phyloP scores from a whole-genome alignment of 2,113 vertebrate genomes.

The Bos javanicus region DNA sequence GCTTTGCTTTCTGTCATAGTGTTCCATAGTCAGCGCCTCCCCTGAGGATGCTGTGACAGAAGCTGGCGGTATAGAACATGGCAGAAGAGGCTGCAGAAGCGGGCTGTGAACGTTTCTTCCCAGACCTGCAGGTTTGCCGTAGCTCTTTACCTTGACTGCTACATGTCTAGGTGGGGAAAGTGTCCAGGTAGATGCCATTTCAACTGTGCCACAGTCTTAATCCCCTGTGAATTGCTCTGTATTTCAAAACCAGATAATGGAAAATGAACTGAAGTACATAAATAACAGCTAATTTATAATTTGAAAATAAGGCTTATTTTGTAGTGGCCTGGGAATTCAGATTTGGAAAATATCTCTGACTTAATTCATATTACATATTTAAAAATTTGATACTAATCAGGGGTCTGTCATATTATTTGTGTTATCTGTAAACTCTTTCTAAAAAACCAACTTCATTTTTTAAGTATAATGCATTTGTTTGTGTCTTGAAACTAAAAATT shows the following conservation, averaged over 20 bases:
- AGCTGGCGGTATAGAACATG: not conserved
- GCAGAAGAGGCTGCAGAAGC: not conserved
- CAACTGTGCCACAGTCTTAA: not conserved
- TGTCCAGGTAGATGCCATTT: not conserved
- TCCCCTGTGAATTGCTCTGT: not conserved
- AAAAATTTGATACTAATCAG: conserved; percentile 1
- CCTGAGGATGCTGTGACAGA: not conserved
- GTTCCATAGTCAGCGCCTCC: not conserved
- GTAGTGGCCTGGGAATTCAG: not conserved
- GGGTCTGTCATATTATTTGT: not conserved
- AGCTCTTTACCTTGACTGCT: not conserved
- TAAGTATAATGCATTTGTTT: not conserved
- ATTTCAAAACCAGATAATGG: conserved; percentile 19
- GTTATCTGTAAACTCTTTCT: not conserved
- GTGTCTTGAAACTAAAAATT: not conserved
- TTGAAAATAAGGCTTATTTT: conserved; percentile 10
- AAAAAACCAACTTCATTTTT: conserved; percentile 29
- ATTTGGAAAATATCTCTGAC: conserved; percentile 20
- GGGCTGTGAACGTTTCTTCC: not conserved
- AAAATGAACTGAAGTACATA: not conserved
- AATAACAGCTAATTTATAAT: not conserved
- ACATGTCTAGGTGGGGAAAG: not conserved
- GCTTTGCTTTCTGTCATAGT: not conserved
- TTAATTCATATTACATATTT: not conserved
- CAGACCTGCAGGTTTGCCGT: not conserved